Base-by-base conservation (phyloP, 2,888 invertebrate genomes). In the Dilophus febrilis region DNA sequence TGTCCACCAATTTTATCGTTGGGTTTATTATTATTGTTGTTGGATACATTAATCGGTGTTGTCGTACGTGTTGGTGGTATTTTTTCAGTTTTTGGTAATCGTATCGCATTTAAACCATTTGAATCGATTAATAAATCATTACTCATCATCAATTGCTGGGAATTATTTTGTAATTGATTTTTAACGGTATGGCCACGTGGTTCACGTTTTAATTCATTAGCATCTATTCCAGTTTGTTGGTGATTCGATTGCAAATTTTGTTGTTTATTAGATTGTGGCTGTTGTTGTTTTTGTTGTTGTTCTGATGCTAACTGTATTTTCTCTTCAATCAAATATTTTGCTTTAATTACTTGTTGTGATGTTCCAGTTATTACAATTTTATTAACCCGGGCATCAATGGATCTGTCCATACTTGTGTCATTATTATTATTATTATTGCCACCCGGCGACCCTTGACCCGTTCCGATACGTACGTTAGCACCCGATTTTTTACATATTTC, bases 401-500 rank as follows among this genome's bases (percentile, higher is more conserved):
- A 6, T 22, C 8, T 22, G 8, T 22, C 22, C 5, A 8, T 22
- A 4, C 65, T 55, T 19, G 14, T 35, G 33, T 41, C 43, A 38
- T 51, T 56, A 33, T 53, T 50, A 46, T 50, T 51, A 40, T 57
- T 53, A 13, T 56, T 54, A 11, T 22, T 18, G 11, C 14, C 11
- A 29, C 54, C 45, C n/a, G n/a, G n/a, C n/a, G n/a, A n/a, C n/a
- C n/a, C n/a, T n/a, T n/a, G n/a, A 28, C 61, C 66, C 0, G 64
- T 63, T 46, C 70, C 67, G n/a, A 83, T 56, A 45, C 67, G 72
- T 2, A 86, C 64, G 47, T 77, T 80, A 1, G 87, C 81, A 43
- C 79, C 74, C 10, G 86, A 81, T 12, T 65, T 58, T 47, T 73
- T 72, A 42, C 75, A 74, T 40, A 91, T 82, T 35, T 74, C 68